These are phyloP conservation scores for Bucco capensis DNA, from an alignment of 2,113 vertebrate species.

Conservation along the genomic window DNA sequence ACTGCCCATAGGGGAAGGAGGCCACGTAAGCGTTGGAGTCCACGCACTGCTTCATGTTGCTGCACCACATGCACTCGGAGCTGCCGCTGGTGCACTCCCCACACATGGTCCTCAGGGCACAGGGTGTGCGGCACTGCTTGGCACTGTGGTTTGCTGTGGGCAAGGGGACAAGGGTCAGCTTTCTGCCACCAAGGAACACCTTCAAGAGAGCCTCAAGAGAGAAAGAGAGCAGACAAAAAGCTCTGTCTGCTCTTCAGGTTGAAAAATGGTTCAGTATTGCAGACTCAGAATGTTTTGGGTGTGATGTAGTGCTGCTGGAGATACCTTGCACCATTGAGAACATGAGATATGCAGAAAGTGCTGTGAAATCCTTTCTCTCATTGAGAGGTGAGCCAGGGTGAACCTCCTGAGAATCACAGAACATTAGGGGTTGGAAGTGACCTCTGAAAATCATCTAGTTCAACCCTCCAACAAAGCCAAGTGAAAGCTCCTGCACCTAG, in stretches of 20 bases:
- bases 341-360: too few species aligned
- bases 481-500: too few species aligned
- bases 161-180: background rate
- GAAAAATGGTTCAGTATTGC: accelerated
- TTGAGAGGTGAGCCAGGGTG: too few species aligned
- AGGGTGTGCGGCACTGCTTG: conserved; percentile 93
- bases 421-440: too few species aligned
- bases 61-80: conserved; percentile 99
- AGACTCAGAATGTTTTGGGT: accelerated
- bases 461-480: too few species aligned
- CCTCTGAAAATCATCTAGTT: too few species aligned
- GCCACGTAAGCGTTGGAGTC: conserved; percentile 98
- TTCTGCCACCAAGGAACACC: background rate
- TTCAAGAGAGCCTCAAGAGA: accelerated
- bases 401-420: too few species aligned
- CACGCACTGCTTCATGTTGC: conserved; percentile 98
- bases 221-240: background rate
- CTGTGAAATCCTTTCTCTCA: too few species aligned
- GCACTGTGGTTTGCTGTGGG: conserved; percentile 90
- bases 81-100: conserved; percentile 92
- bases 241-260: background rate
- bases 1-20: conserved; percentile 97
- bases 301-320: background rate
- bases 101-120: conserved; percentile 84
- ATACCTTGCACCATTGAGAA: background rate